These are phyloP conservation scores for Dynastes maya DNA, from an alignment of 2,888 invertebrate genomes.

Conservation along the genomic window DNA sequence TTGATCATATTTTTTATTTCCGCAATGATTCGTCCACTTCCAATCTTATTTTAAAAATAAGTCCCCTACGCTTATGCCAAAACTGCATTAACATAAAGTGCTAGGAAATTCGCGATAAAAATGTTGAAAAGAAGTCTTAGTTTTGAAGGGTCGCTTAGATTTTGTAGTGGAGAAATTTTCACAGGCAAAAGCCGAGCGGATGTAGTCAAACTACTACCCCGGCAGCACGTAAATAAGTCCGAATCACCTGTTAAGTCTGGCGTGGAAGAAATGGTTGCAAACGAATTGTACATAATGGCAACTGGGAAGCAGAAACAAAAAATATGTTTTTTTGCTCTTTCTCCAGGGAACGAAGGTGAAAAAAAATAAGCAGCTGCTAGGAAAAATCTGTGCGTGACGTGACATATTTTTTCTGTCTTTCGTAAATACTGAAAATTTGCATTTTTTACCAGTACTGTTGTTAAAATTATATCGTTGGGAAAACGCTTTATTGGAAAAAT, in stretches of 20 bases:
- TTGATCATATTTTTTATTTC: too few species aligned
- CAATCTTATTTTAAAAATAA: too few species aligned
- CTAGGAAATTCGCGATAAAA: too few species aligned
- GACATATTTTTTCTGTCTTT: neutral
- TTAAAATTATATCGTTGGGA: neutral
- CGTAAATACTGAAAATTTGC: constrained; percentile 6
- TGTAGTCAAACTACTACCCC: neutral
- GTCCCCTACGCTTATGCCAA: too few species aligned
- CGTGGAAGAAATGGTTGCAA: constrained; percentile 4
- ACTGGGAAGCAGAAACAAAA: neutral
- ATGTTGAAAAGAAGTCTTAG: too few species aligned
- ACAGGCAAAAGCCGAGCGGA: neutral
- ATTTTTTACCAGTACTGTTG: neutral
- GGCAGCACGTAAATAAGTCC: constrained; percentile 1
- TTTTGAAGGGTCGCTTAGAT: too few species aligned
- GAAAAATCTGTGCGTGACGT: neutral
- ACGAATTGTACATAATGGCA: constrained; percentile 8
- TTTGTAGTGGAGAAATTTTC: too few species aligned
- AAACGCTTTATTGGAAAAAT: too few species aligned
- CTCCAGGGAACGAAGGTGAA: neutral
- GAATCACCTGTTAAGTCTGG: constrained; percentile 5
- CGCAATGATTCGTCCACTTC: too few species aligned
- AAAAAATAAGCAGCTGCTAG: neutral
- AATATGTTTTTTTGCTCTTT: neutral
- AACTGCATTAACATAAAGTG: too few species aligned